phyloP scores from a whole-genome alignment of 2,113 vertebrate species.

The Ictidomys tridecemlineatus region DNA sequence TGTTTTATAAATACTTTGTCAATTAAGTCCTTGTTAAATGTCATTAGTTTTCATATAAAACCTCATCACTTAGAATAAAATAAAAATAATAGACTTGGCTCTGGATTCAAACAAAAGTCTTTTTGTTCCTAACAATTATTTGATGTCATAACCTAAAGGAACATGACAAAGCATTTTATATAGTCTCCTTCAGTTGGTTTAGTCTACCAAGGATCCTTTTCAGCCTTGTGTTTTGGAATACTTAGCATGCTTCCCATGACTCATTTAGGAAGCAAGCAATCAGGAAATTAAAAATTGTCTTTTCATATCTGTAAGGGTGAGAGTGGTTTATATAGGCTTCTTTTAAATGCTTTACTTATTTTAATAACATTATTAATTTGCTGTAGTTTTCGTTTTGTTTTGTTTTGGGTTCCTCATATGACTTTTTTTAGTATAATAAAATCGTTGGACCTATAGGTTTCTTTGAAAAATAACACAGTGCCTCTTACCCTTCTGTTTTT shows the following conservation, averaged over 20 bases:
- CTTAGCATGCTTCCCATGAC: neutral
- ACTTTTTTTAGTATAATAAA: slow-evolving; percentile 18
- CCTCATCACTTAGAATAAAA: neutral
- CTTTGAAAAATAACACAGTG: neutral
- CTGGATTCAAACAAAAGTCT: neutral
- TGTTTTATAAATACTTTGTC: neutral
- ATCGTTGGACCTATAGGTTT: neutral
- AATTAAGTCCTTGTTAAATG: neutral
- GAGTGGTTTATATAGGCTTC: neutral
- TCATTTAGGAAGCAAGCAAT: slow-evolving; percentile 24
- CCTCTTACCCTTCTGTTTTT: neutral
- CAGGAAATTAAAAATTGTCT: slow-evolving; percentile 30
- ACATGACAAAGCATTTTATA: neutral
- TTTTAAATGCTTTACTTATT: neutral
- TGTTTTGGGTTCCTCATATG: neutral
- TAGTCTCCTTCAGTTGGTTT: neutral
- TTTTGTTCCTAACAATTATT: neutral
- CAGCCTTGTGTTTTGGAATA: neutral
- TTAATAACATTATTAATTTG: neutral
- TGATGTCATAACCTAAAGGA: neutral
- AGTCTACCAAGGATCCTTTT: neutral
- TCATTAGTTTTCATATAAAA: neutral
- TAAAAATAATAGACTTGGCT: slow-evolving; percentile 12
- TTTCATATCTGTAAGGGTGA: neutral
- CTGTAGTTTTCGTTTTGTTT: neutral